Evolutionary conservation across 1,140 invertebrate species (phyloP), one percentile per base, ranked within the genome.

Genomic region (Drosophila sucinea): DNA sequence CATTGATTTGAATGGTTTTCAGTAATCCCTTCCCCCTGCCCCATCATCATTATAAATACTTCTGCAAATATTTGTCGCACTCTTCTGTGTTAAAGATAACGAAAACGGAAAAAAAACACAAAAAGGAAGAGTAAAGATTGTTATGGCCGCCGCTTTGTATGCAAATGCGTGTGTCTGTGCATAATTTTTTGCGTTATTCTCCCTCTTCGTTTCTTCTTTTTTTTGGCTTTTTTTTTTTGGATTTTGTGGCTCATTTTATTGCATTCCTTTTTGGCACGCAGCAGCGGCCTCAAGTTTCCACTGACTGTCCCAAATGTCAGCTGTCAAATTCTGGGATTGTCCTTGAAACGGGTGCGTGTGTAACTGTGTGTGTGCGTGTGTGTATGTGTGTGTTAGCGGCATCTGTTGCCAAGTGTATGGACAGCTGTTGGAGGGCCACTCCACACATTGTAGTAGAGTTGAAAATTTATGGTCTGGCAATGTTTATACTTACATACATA

Each of bases 391-490:
- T 32, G 35, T 38, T 38, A 38, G 35, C 35, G 8, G 51, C 47
- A 41, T 77, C 73, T 77, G 73, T 27, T 77, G 73, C 55, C 73
- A 77, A 77, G 73, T 77, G 64, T 57, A 66, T 69, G 65, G 73
- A 76, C 72, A 76, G 73, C 73, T 69, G 58, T 69, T 76, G 62
- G 69, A 76, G 66, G 70, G 66, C 67, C 73, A 66, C 73, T 72
- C 67, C 8, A 8, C 44, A 51, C 23, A 51, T 27, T 51, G 23
- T 51, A 27, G 44, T 73, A 72, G 73, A 40, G 44, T 61, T 75
- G 55, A 54, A 63, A 77, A 77, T 77, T 77, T 77, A 77, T 77
- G 73, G 66, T 73, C 57, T 73, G 40, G 25, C 38, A 29, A 41
- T 55, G 58, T 64, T 35, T 58, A 29, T 51, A 51, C 7, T 6